Evolutionary conservation across 2,113 vertebrate genomes (phyloP), one percentile per base, ranked within the genome.

Genomic region (Plestiodon gilberti): DNA sequence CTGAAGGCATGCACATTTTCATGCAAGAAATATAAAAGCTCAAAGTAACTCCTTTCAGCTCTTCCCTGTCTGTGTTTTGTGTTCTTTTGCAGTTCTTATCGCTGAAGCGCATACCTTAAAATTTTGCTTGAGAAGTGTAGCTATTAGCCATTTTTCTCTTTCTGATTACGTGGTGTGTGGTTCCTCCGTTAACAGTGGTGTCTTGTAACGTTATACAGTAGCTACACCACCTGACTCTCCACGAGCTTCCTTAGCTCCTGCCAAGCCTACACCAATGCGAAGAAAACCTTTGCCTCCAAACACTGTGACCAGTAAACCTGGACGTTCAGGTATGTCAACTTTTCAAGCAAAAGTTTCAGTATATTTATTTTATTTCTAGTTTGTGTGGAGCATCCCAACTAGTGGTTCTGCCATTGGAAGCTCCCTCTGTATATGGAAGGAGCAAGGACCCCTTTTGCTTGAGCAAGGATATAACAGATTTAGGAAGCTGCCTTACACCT

Each of bases 241-340:
- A 71, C 92, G 61, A 81, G 93, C 85, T 77, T 95, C 92, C 69
- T 1, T 92, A 17, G 80, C 82, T 85, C 92, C 96, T 90, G 93
- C 90, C 71, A 95, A 73, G 81, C 95, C 96, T 57, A 93, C 89
- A 17, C 91, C 88, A 8, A 87, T 96, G 79, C 89, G 94, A 90
- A 97, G 96, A 93, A 97, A 94, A 91, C 95, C 95, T 81, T 91
- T 96, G 84, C 94, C 95, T 75, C 96, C 95, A 15, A 97, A 95
- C 84, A 96, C 95, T 0, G 93, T 97, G 87, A 96, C 95, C 3
- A 96, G 97, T 59, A 97, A 96, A 95, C 96, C 97, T 35, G 96
- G 96, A n/a, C 93, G 75, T 62, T 43, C 95, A 96, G 96, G 96
- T 97, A 96, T 13, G 69, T 87, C 62, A 73, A n/a, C 6, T 88